phyloP scores from a whole-genome alignment of 2,888 invertebrate species.

The Diachrysia chrysitis region DNA sequence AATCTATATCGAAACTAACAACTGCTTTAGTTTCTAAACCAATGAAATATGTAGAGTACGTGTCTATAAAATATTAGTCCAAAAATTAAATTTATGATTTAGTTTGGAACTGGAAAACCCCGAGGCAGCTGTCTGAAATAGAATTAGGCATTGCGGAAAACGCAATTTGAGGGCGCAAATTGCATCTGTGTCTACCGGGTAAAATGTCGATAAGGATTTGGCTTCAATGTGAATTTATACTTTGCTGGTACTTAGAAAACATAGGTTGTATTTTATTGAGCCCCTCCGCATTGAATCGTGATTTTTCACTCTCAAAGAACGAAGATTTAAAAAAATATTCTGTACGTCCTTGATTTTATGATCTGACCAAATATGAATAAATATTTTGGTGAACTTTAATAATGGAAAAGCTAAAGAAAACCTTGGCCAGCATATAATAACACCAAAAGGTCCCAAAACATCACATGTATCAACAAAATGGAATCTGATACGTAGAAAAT shows the following conservation, averaged over 20 bases:
- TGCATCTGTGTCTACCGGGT: constrained; percentile 66
- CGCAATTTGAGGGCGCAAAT: constrained; percentile 71
- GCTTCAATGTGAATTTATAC: constrained; percentile 58
- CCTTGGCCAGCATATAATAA: constrained; percentile 10
- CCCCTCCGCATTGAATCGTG: constrained; percentile 11
- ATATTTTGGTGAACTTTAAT: not conserved
- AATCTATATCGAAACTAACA: too few relatives aligned
- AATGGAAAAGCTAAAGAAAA: not conserved
- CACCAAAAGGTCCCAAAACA: constrained; percentile 27
- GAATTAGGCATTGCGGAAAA: constrained; percentile 63
- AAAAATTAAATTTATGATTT: constrained; percentile 26
- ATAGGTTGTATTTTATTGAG: constrained; percentile 51
- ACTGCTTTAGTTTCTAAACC: not conserved
- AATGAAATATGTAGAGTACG: not conserved
- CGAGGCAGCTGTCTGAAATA: constrained; percentile 63
- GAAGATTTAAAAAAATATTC: not conserved
- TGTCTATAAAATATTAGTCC: constrained; percentile 9
- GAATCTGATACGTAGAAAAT: constrained; percentile 60
- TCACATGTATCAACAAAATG: constrained; percentile 48
- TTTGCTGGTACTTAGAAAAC: constrained; percentile 57
- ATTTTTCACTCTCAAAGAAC: too few relatives aligned
- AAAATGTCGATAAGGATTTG: constrained; percentile 67
- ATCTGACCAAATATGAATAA: not conserved
- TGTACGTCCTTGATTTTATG: not conserved
- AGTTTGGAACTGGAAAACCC: constrained; percentile 32